phyloP scores from a whole-genome alignment of 2,113 vertebrate species.

The Muntiacus muntjak region DNA sequence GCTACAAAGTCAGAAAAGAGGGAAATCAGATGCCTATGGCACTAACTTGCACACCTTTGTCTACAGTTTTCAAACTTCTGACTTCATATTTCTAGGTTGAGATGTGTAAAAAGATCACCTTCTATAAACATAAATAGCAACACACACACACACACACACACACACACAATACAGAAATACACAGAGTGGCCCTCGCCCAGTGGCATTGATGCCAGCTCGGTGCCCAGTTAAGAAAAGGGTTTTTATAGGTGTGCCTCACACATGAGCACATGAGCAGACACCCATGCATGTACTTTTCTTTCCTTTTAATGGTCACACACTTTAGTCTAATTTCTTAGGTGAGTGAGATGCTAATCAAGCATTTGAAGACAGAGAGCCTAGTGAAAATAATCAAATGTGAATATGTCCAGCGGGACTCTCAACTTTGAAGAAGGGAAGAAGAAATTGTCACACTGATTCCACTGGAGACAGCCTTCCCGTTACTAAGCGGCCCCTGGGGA shows the following conservation, averaged over 20 bases:
- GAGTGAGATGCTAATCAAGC: slow-evolving; percentile 84
- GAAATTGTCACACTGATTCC: slow-evolving; percentile 84
- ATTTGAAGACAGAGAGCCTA: slow-evolving; percentile 79
- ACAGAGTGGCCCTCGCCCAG: neutral
- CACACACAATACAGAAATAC: neutral
- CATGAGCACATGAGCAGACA: neutral
- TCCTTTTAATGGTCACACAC: slow-evolving; percentile 52
- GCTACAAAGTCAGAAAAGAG: neutral
- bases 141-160: no score
- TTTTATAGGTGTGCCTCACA: neutral
- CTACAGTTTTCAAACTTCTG: neutral
- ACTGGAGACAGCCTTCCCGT: slow-evolving; percentile 80
- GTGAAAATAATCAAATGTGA: slow-evolving; percentile 83
- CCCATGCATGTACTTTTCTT: neutral
- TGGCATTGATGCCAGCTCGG: neutral
- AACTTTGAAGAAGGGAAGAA: slow-evolving; percentile 79
- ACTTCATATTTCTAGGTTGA: neutral
- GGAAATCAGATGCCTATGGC: neutral
- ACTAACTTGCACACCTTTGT: neutral
- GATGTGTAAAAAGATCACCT: neutral
- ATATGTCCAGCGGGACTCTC: slow-evolving; percentile 81
- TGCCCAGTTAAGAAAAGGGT: neutral
- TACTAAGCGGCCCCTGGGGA: slow-evolving; percentile 79
- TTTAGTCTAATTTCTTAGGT: slow-evolving; percentile 83
- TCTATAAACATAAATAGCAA: neutral